These are phyloP conservation scores for Epistrophe eligans DNA, from an alignment of 2,888 invertebrate genomes.

Conservation along the genomic window DNA sequence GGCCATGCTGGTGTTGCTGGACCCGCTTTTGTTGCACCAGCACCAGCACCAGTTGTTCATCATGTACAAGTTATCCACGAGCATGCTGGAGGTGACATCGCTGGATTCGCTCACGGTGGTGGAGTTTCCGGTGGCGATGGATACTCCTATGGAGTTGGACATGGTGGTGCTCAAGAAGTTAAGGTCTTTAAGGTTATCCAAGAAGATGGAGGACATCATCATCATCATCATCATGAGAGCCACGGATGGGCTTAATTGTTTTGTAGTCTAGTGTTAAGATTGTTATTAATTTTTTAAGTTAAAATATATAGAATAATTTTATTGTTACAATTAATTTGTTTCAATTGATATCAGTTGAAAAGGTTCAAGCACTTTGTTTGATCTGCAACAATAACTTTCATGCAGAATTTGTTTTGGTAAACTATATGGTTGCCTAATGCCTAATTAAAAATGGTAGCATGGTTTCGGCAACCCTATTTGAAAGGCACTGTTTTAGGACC, in stretches of 20 bases:
- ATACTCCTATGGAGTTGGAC: conserved; percentile 5
- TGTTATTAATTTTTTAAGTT: conserved; percentile 35
- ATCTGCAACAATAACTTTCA: no score
- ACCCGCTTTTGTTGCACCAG: not conserved
- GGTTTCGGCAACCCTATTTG: no score
- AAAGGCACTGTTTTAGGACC: no score
- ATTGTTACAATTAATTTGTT: conserved; percentile 10
- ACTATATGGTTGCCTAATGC: no score
- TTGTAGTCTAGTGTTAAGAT: conserved; percentile 9
- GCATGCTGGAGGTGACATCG: not conserved
- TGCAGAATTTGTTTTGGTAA: no score
- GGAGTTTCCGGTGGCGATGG: not conserved
- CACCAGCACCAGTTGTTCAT: not conserved
- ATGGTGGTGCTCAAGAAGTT: conserved; percentile 17
- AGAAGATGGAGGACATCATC: conserved; percentile 24
- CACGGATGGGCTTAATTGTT: conserved; percentile 8
- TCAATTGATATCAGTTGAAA: not conserved
- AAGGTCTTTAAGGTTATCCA: conserved; percentile 24
- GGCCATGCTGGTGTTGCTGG: not conserved
- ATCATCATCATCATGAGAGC: conserved; percentile 13
- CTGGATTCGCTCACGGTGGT: not conserved
- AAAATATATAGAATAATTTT: conserved; percentile 13
- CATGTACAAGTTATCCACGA: conserved; percentile 16
- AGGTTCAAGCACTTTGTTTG: not conserved
- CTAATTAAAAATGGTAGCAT: no score